Evolutionary conservation across 1,140 invertebrate genomes (phyloP).

Genomic region (Dreissena polymorpha): DNA sequence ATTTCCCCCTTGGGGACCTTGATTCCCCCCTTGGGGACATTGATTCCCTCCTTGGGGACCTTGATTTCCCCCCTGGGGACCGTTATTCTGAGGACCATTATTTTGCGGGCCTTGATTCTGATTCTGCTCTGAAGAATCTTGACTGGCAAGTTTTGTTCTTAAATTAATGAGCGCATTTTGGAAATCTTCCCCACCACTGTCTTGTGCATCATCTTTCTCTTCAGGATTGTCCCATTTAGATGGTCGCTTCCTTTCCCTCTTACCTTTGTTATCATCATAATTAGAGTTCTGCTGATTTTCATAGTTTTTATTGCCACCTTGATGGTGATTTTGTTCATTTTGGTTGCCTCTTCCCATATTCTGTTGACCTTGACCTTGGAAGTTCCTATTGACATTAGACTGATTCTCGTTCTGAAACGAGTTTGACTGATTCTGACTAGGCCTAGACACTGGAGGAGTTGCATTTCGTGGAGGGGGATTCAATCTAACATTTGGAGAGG

Average conservation of each 20-base stretch:
- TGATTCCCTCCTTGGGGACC: constrained; percentile 37
- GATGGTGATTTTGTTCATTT: constrained; percentile 32
- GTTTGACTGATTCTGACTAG: constrained; percentile 43
- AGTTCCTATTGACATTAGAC: constrained; percentile 41
- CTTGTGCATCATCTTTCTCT: constrained; percentile 27
- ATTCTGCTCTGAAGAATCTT: constrained; percentile 41
- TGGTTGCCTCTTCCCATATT: constrained; percentile 27
- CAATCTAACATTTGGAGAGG: constrained; percentile 19
- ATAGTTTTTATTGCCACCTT: not conserved
- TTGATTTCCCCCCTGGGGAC: constrained; percentile 7
- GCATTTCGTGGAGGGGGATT: no score
- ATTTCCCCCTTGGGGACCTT: not conserved
- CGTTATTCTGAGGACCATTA: not conserved
- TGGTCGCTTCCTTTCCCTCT: constrained; percentile 62
- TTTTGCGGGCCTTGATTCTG: constrained; percentile 4
- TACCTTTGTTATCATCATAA: constrained; percentile 52
- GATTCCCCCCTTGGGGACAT: constrained; percentile 24
- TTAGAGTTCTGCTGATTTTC: constrained; percentile 50
- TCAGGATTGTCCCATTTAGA: constrained; percentile 67
- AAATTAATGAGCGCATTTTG: constrained; percentile 49
- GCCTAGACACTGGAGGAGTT: constrained; percentile 40
- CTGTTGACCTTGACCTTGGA: constrained; percentile 12
- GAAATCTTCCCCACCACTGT: constrained; percentile 50
- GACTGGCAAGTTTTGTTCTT: constrained; percentile 53
- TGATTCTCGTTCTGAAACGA: constrained; percentile 36